Evolutionary conservation across 1,140 invertebrate species (phyloP), one percentile per base, ranked within the genome.

Genomic region (Danaus plexippus): DNA sequence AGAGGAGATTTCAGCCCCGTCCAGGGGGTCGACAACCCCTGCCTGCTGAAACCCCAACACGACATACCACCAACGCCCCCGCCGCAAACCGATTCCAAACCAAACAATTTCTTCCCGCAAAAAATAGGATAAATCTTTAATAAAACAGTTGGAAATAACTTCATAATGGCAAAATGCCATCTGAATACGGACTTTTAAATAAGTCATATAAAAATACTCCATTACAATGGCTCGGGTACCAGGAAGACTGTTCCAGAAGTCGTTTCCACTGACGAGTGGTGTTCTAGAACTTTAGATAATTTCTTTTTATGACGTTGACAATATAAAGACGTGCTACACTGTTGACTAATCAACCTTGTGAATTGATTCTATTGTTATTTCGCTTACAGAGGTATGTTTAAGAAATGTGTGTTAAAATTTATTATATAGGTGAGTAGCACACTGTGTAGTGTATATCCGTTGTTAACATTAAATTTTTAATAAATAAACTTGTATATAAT

Each of bases 161-260:
- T 68, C 66, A 42, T 64, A 74, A 82, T 85, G 82, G 82, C 80
- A 82, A 63, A 51, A 50, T 82, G 80, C 83, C 83, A 83, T 79
- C 66, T 71, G 59, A 71, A 73, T 64, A 67, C 71, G 56, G 79
- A 67, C 66, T 75, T 80, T 75, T 60, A 60, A 68, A 66, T 63
- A 66, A 75, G 72, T 67, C 66, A 63, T 71, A 71, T 69, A 79
- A 77, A 82, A 77, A 84, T 80, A 79, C 59, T 71, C 66, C 66
- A 64, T 68, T 74, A 63, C 66, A 66, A 63, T 53, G 40, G 55
- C 52, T 67, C 52, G 59, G 50, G 54, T 66, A 52, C 57, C 50
- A 54, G 65, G 52, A 67, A 69, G 58, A 32, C 22, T 32, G 22
- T 32, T 32, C 22, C 22, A 32, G 22, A 32, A 32, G 7, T 32